Percentiles rank a stretch among this genome's conserved stretches.
phyloP scores from a whole-genome alignment of 2,113 vertebrate genomes.

The Rutilus rutilus region DNA sequence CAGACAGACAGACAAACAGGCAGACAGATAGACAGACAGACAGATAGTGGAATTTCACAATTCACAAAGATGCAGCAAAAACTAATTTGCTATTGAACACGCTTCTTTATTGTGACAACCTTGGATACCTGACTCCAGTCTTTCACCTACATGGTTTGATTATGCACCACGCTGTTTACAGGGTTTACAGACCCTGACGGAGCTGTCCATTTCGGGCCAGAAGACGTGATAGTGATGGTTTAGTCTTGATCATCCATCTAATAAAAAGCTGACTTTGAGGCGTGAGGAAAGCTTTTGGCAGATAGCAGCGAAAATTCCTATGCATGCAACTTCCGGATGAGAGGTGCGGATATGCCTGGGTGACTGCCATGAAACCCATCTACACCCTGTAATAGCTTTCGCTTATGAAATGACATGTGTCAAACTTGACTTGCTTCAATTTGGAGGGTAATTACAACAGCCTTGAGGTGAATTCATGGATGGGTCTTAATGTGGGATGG shows the following conservation, averaged over 20 bases:
- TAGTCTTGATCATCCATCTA: constrained; percentile 32
- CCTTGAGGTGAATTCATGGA: constrained; percentile 12
- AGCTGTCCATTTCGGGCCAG: constrained; percentile 19
- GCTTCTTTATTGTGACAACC: neutral
- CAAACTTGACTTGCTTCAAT: constrained; percentile 20
- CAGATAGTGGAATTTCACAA: neutral
- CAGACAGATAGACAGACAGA: no score
- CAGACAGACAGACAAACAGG: no score
- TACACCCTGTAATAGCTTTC: constrained; percentile 38
- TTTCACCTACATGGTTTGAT: constrained; percentile 9
- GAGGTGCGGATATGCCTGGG: constrained; percentile 9
- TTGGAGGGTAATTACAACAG: constrained; percentile 35
- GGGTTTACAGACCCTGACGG: constrained; percentile 22
- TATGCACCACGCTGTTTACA: constrained; percentile 5
- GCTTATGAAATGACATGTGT: constrained; percentile 30
- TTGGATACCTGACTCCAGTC: neutral
- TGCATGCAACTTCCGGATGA: constrained; percentile 15
- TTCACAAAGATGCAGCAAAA: neutral
- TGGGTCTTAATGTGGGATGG: neutral
- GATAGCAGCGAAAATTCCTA: constrained; percentile 9
- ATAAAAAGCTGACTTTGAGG: constrained; percentile 23
- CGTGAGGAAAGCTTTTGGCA: neutral
- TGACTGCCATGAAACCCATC: constrained; percentile 36
- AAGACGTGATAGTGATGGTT: neutral
- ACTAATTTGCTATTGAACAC: neutral